A percentile compares a stretch with the other conserved stretches of the same genome.
Conservation (phyloP, 2,113 vertebrate species). For the Heterotis niloticus region DNA sequence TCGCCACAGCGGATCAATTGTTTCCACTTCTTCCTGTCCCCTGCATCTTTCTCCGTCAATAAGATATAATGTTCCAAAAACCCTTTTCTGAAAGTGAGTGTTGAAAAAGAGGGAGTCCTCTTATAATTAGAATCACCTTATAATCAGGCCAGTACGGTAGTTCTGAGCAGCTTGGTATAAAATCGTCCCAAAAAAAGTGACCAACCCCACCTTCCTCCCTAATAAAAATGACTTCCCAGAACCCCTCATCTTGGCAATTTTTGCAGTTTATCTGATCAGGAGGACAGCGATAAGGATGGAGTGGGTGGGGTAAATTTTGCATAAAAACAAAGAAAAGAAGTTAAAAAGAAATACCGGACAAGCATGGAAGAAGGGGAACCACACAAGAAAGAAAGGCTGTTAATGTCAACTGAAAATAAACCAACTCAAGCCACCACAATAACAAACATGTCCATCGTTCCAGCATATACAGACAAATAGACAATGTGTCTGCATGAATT, state of each 20-base stretch:
- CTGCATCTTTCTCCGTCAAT: too few species aligned
- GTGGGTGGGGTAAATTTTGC: slow-evolving; percentile 3
- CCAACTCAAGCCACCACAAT: slow-evolving; percentile 4
- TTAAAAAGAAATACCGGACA: slow-evolving; percentile 37
- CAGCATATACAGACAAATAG: not conserved
- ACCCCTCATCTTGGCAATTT: slow-evolving; percentile 29
- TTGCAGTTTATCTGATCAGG: slow-evolving; percentile 22
- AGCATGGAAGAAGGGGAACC: not conserved
- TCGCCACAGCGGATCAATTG: too few species aligned
- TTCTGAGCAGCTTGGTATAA: too few species aligned
- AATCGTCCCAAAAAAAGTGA: too few species aligned
- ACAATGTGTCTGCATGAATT: too few species aligned
- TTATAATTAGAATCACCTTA: too few species aligned
- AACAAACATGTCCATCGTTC: not conserved
- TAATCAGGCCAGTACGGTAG: too few species aligned
- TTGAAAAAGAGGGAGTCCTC: too few species aligned
- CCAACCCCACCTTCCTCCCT: too few species aligned
- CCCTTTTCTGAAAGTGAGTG: too few species aligned
- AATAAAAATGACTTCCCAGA: slow-evolving; percentile 28
- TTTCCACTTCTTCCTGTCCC: too few species aligned
- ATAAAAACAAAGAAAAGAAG: slow-evolving; percentile 37
- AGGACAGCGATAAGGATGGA: not conserved
- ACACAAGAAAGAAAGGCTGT: slow-evolving; percentile 1
- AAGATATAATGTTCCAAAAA: too few species aligned
- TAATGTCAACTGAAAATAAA: slow-evolving; percentile 21